Evolutionary conservation across 1,140 invertebrate species (phyloP), one percentile per base, ranked within the genome.

Genomic region (Bombus waltoni): DNA sequence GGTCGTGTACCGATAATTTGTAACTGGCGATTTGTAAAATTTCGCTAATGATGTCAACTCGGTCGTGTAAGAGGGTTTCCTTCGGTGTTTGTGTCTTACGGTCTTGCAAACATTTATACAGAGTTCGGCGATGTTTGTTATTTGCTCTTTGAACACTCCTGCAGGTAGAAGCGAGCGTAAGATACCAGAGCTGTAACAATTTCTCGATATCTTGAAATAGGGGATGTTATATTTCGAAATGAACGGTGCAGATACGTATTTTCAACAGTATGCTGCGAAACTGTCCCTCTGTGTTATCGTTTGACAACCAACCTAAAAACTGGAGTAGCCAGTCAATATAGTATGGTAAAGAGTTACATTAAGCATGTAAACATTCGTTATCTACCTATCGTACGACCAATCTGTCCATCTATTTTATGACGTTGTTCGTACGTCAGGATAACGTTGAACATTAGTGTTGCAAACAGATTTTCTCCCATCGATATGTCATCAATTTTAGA

Each of bases 351-450:
- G 79, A 79, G 87, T 88, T 93, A 89, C 93, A 93, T 93, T 93
- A 93, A 89, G 83, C 90, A 86, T 91, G 93, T 93, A 91, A 93
- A 93, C 89, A 93, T 68, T 59, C 84, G 74, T 76, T 93, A 90
- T 93, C 91, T 92, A 74, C 78, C 78, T 78, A 90, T 88, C 86
- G 71, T 77, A 70, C 70, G 86, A 73, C 77, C 89, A 93, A 91
- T 92, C 91, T 93, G 88, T 90, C 87, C 22, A 75, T 66, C 47
- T 40, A 42, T 71, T 79, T 90, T 87, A 87, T 81, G 74, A 89
- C 38, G 68, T 88, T 85, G 80, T 83, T 81, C 76, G 78, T 73
- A 77, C 80, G 85, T 89, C 77, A 59, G 11, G 35, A 6, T 9
- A 44, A 22, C 4, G 11, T 73, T 53, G n/a, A 28, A 47, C 32